Conservation (phyloP, 2,113 vertebrate genomes). For the Periophthalmodon schlosseri region DNA sequence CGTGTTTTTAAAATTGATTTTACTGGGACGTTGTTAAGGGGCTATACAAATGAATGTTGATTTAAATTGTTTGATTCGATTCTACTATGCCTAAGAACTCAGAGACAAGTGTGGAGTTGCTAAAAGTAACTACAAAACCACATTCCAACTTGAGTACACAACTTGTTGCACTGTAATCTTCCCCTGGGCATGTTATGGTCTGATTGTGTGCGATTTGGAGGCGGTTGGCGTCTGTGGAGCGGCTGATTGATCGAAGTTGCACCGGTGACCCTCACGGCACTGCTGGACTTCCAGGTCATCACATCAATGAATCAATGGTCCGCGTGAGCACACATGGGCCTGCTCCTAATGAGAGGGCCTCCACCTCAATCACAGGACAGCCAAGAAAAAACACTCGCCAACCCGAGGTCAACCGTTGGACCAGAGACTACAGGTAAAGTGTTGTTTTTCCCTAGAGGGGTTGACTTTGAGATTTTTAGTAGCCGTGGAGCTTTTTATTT, state of each 20-base stretch:
- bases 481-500: too few relatives aligned
- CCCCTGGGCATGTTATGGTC: neutral
- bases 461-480: neutral
- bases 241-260: conserved; percentile 60
- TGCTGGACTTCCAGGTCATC: conserved; percentile 56
- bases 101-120: neutral
- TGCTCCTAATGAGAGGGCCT: conserved; percentile 62
- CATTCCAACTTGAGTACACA: neutral
- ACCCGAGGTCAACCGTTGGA: conserved; percentile 26
- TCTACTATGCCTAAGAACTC: neutral
- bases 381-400: conserved; percentile 43
- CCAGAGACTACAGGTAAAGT: neutral
- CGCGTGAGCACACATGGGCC: conserved; percentile 63
- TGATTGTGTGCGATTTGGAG: neutral
- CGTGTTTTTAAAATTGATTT: neutral
- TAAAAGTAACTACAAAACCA: neutral
- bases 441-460: neutral
- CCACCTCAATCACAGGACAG: conserved; percentile 49
- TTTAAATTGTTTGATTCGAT: neutral
- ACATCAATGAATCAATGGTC: conserved; percentile 58
- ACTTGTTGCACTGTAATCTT: conserved; percentile 1
- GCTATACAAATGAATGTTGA: too few relatives aligned
- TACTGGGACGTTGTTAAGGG: neutral
- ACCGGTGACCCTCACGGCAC: conserved; percentile 42
- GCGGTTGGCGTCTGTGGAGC: conserved; percentile 10